phyloP scores from a whole-genome alignment of 2,888 invertebrate species.

The Archips xylosteana region DNA sequence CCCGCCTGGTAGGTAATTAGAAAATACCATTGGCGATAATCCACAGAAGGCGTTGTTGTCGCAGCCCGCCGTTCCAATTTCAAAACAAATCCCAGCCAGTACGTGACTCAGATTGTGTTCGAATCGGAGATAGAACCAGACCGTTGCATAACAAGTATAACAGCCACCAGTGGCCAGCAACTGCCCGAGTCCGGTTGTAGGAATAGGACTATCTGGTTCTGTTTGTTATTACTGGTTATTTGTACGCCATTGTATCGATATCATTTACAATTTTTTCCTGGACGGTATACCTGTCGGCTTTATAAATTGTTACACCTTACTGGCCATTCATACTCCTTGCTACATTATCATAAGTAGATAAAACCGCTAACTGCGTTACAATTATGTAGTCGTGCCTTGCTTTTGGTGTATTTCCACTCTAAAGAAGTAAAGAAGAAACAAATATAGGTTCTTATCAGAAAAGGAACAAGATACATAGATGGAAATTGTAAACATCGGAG shows the following conservation, averaged over 20 bases:
- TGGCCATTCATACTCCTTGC: not conserved
- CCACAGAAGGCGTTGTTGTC: constrained; percentile 77
- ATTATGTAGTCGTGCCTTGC: too few species aligned
- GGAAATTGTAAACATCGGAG: too few species aligned
- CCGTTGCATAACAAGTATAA: constrained; percentile 66
- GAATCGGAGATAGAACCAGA: constrained; percentile 69
- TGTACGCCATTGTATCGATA: constrained; percentile 23
- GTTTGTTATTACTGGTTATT: constrained; percentile 18
- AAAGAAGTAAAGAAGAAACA: too few species aligned
- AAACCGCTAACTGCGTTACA: too few species aligned
- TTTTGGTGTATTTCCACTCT: too few species aligned
- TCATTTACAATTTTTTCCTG: constrained; percentile 2
- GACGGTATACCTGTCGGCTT: not conserved
- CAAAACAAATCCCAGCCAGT: constrained; percentile 82
- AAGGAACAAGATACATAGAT: too few species aligned
- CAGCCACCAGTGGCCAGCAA: constrained; percentile 12
- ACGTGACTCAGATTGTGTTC: constrained; percentile 83
- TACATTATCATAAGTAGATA: not conserved
- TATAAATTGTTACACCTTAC: not conserved
- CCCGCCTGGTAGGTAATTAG: constrained; percentile 60
- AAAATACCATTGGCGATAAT: constrained; percentile 77
- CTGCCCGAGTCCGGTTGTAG: constrained; percentile 22
- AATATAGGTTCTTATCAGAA: too few species aligned
- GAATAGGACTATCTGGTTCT: constrained; percentile 27
- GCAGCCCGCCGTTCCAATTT: constrained; percentile 78